Base-by-base conservation (phyloP, 2,797 vertebrate species). In the Melanogrammus aeglefinus region DNA sequence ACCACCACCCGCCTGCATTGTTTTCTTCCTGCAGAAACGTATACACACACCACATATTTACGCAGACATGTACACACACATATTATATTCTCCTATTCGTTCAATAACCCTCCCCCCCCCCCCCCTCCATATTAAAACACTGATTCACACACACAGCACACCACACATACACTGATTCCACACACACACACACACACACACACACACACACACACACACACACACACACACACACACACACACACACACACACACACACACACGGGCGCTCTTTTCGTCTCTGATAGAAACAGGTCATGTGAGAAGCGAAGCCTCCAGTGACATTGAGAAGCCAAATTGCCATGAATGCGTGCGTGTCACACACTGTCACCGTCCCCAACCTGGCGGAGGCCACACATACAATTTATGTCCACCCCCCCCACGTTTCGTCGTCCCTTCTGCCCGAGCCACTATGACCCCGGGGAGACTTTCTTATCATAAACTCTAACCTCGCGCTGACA, bases 401-500 rank as follows among this genome's bases (percentile, higher is more conserved):
- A 94, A 94, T 95, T 94, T 95, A 94, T 94, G 91, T 92, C 87
- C 88, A 80, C 87, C 83, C 24, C 13, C 14, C 47, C 51, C 16
- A 1, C 6, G 16, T 18, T 18, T 57, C 18, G 51, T 16, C 18
- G 51, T 57, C 51, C 51, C 51, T 57, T 77, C 86, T 80, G 85
- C 87, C 88, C 85, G 86, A 90, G 90, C 88, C 86, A 77, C 87
- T 91, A 82, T 91, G 89, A 93, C 93, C 93, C 88, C 87, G 6
- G 87, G 92, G 90, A 18, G 51, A 86, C 91, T 93, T 88, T 94
- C 94, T 95, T 94, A 94, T 95, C 93, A 90, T 94, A 93, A 95
- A 93, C 94, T 94, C 90, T 94, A 92, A 94, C 93, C 94, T 91
- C 91, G 86, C 84, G 81, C 90, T 91, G 91, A 92, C 92, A 93